Percentiles rank a stretch among this genome's conserved stretches.
Conservation (phyloP, 1,140 invertebrate species). For the Lamellibrachia luymesi region DNA sequence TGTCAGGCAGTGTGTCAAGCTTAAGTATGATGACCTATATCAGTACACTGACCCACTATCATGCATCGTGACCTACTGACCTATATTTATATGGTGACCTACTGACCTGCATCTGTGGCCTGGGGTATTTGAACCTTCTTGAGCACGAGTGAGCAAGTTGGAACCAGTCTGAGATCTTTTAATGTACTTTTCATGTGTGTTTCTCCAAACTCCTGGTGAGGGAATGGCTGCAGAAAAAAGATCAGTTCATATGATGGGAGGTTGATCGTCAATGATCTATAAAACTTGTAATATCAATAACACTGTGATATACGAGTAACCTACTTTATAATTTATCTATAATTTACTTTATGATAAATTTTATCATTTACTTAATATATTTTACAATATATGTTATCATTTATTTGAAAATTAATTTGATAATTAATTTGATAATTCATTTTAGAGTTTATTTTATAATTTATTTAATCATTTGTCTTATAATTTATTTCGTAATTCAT, state of each 20-base stretch:
- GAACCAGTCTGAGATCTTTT: slow-evolving; percentile 40
- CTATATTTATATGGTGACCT: background rate
- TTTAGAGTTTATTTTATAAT: no score
- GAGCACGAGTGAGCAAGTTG: slow-evolving; percentile 48
- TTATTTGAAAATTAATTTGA: no score
- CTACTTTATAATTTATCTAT: no score
- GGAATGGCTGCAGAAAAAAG: slow-evolving; percentile 46
- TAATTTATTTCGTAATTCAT: no score
- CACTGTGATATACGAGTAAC: background rate
- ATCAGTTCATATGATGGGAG: background rate
- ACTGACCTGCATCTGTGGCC: background rate
- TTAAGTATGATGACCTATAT: background rate
- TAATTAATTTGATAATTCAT: no score
- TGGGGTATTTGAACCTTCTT: slow-evolving; percentile 38
- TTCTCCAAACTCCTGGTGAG: slow-evolving; percentile 43
- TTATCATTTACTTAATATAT: no score
- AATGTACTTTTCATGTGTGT: slow-evolving; percentile 39
- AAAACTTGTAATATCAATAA: background rate
- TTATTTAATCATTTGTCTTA: no score
- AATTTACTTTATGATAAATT: no score
- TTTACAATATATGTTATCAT: no score
- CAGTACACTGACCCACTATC: background rate
- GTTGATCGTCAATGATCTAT: background rate
- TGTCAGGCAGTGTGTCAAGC: no score
- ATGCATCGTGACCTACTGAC: background rate